Conservation (phyloP, 1,140 invertebrate genomes). For the Drosophila arawakana region DNA sequence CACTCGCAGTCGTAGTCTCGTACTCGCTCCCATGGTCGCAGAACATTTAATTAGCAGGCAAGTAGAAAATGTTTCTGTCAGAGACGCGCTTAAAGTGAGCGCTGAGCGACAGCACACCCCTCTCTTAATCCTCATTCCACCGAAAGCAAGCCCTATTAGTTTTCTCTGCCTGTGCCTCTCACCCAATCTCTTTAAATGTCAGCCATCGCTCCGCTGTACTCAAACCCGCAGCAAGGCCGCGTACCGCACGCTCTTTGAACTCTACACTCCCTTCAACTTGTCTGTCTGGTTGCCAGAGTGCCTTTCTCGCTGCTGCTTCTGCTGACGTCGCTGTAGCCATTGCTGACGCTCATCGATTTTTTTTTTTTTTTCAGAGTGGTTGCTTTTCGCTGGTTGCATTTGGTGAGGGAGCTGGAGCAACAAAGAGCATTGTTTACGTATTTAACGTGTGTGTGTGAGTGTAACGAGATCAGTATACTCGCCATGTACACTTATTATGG, state of each 20-base stretch:
- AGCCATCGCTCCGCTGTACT: slow-evolving; percentile 44
- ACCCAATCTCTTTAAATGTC: slow-evolving; percentile 55
- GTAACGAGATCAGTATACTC: slow-evolving; percentile 75
- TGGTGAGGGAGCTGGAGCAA: slow-evolving; percentile 67
- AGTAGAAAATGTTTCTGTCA: slow-evolving; percentile 51
- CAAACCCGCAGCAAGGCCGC: slow-evolving; percentile 43
- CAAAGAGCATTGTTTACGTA: slow-evolving; percentile 73
- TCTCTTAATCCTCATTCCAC: slow-evolving; percentile 12
- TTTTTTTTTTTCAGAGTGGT: slow-evolving; percentile 53
- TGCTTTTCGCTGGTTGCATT: slow-evolving; percentile 45
- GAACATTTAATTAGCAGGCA: slow-evolving; percentile 68
- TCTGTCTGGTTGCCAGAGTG: background rate
- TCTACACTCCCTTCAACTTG: slow-evolving; percentile 46
- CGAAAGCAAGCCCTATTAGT: background rate
- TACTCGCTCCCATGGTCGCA: slow-evolving; percentile 13
- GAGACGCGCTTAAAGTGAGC: slow-evolving; percentile 45
- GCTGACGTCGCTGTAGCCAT: slow-evolving; percentile 29
- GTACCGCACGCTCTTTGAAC: slow-evolving; percentile 57
- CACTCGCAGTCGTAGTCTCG: slow-evolving; percentile 7
- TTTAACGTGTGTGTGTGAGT: slow-evolving; percentile 71
- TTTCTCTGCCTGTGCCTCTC: slow-evolving; percentile 46
- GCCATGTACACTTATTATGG: slow-evolving; percentile 39
- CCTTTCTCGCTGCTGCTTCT: slow-evolving; percentile 11
- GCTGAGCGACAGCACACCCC: slow-evolving; percentile 38
- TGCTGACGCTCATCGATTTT: slow-evolving; percentile 60